These are phyloP conservation scores for Cydia pomonella DNA, from an alignment of 1,140 invertebrate species.

Conservation along the genomic window DNA sequence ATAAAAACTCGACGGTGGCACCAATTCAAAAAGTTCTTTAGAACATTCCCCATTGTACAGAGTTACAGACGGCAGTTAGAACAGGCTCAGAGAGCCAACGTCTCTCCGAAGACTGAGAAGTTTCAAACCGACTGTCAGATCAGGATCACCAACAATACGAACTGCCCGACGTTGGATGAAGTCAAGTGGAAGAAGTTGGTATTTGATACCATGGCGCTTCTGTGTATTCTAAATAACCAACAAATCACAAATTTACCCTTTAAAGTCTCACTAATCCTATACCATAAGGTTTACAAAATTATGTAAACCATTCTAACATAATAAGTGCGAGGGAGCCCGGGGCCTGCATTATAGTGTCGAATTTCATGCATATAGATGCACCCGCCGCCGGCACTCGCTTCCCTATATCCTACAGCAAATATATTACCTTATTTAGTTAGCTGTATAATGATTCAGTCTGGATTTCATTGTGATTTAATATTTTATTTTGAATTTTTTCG, in stretches of 20 bases:
- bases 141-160: too few species aligned
- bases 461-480: neutral
- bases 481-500: neutral
- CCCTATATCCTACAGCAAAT: neutral
- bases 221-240: neutral
- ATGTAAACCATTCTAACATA: conserved; percentile 27
- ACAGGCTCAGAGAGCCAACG: too few species aligned
- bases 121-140: too few species aligned
- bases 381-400: neutral
- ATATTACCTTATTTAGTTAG: conserved; percentile 53
- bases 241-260: neutral
- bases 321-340: conserved; percentile 35
- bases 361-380: conserved; percentile 43
- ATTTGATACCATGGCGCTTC: too few species aligned
- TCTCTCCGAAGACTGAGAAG: too few species aligned
- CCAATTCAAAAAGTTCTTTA: too few species aligned
- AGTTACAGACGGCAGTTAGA: too few species aligned
- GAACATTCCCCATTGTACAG: too few species aligned
- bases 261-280: neutral
- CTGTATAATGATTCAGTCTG: neutral
- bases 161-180: too few species aligned
- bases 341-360: conserved; percentile 61
- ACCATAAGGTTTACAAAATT: neutral
- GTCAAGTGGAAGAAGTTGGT: too few species aligned
- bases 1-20: too few species aligned